phyloP scores from a whole-genome alignment of 2,113 vertebrate species.

The Rhinolophus ferrumequinum region DNA sequence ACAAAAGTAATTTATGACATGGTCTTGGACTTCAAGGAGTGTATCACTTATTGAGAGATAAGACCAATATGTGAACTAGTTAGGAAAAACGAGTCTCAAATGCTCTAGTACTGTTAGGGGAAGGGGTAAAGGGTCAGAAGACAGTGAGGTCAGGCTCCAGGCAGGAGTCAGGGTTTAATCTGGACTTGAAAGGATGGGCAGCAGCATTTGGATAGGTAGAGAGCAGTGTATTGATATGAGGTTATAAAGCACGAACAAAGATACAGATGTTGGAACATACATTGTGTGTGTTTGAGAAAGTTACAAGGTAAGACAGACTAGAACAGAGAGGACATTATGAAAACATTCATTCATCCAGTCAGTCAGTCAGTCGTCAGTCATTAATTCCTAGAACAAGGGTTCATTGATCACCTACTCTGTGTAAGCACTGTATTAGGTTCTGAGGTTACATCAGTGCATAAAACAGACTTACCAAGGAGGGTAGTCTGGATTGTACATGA shows the following conservation, averaged over 20 bases:
- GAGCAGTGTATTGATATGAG: neutral
- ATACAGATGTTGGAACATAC: neutral
- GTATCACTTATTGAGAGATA: slow-evolving; percentile 22
- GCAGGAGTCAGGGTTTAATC: neutral
- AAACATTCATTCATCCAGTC: neutral
- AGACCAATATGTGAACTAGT: slow-evolving; percentile 12
- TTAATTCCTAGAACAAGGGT: neutral
- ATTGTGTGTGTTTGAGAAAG: neutral
- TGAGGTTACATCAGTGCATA: neutral
- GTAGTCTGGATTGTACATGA: neutral
- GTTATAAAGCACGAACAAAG: neutral
- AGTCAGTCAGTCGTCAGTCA: neutral
- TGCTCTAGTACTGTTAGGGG: neutral
- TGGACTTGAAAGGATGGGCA: neutral
- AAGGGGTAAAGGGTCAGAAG: neutral
- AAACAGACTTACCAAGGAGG: neutral
- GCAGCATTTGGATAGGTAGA: neutral
- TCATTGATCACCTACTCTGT: neutral
- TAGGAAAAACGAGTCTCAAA: slow-evolving; percentile 15
- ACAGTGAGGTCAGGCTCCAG: neutral
- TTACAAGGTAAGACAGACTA: neutral
- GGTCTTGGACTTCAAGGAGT: slow-evolving; percentile 13
- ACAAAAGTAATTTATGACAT: slow-evolving; percentile 6
- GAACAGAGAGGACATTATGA: neutral
- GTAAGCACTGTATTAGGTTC: neutral